Percentiles rank a stretch among this genome's conserved stretches.
These are phyloP conservation scores for Lindbergichthys nudifrons DNA, from an alignment of 2,797 vertebrate genomes.

Conservation along the genomic window DNA sequence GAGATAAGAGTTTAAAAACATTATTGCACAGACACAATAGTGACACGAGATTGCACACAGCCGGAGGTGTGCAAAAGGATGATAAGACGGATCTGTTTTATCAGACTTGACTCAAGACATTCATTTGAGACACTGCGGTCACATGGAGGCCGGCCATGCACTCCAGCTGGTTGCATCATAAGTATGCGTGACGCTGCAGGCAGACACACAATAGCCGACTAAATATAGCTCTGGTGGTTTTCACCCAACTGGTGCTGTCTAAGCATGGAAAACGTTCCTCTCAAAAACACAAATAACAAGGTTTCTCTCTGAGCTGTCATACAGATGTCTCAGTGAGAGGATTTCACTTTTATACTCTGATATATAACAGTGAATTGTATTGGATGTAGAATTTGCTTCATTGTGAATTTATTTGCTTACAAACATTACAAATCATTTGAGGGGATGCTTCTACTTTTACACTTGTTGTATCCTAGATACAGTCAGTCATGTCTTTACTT, in stretches of 20 bases:
- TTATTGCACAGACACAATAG: conserved; percentile 8
- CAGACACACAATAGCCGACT: conserved; percentile 55
- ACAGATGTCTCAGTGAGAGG: conserved; percentile 29
- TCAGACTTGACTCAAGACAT: conserved; percentile 10
- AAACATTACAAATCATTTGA: no score
- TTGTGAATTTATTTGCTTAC: no score
- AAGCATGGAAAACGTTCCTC: conserved; percentile 54
- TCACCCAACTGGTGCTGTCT: conserved; percentile 45
- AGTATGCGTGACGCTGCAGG: conserved; percentile 72
- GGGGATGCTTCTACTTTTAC: no score
- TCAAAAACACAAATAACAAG: conserved; percentile 20
- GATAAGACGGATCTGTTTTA: conserved; percentile 44
- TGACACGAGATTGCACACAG: conserved; percentile 12
- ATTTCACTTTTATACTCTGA: neutral
- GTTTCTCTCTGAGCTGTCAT: neutral
- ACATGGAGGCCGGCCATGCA: conserved; percentile 50
- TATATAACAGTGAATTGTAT: neutral
- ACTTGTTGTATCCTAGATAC: no score
- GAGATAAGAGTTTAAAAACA: conserved; percentile 42
- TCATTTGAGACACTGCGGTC: conserved; percentile 23
- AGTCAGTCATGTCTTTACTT: no score
- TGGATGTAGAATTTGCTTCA: neutral
- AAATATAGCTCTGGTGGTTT: conserved; percentile 78
- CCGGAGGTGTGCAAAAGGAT: neutral
- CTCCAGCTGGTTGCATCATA: conserved; percentile 73